These are phyloP conservation scores for Cephus pulcher DNA, from an alignment of 2,888 invertebrate genomes.

Conservation along the genomic window DNA sequence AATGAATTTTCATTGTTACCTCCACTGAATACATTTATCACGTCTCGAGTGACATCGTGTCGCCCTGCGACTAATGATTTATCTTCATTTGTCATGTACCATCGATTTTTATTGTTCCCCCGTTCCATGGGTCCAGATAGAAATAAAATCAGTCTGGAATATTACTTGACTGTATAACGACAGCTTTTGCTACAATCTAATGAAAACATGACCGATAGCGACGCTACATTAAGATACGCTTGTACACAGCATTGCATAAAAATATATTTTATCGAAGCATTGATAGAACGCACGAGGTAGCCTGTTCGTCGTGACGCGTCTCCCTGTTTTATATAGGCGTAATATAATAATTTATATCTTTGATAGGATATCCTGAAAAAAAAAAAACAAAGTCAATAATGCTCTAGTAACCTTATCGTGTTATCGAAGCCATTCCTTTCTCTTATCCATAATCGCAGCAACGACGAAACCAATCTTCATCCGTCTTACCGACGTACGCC, in stretches of 20 bases:
- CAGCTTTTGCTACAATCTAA: slow-evolving; percentile 31
- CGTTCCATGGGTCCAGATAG: neutral
- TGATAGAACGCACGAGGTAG: too few relatives aligned
- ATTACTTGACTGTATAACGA: slow-evolving; percentile 29
- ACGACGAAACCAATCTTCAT: too few relatives aligned
- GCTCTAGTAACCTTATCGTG: slow-evolving; percentile 14
- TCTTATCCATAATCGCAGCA: too few relatives aligned
- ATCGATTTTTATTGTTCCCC: too few relatives aligned
- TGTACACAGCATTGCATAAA: neutral
- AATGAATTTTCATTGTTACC: too few relatives aligned
- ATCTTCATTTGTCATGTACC: slow-evolving; percentile 28
- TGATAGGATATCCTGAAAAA: slow-evolving; percentile 25
- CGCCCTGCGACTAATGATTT: slow-evolving; percentile 13
- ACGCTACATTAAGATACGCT: slow-evolving; percentile 12
- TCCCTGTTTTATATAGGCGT: neutral
- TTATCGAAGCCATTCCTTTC: neutral
- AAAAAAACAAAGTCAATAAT: slow-evolving; percentile 11
- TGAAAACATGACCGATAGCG: slow-evolving; percentile 25
- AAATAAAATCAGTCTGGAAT: slow-evolving; percentile 30
- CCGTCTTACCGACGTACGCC: too few relatives aligned
- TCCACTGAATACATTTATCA: too few relatives aligned
- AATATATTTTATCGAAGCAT: neutral
- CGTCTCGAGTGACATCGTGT: too few relatives aligned
- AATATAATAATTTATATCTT: slow-evolving; percentile 28
- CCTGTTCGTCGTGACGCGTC: neutral